Evolutionary conservation across 1,140 invertebrate species (phyloP).

Genomic region (Hermatobates lingyangjiaoensis): DNA sequence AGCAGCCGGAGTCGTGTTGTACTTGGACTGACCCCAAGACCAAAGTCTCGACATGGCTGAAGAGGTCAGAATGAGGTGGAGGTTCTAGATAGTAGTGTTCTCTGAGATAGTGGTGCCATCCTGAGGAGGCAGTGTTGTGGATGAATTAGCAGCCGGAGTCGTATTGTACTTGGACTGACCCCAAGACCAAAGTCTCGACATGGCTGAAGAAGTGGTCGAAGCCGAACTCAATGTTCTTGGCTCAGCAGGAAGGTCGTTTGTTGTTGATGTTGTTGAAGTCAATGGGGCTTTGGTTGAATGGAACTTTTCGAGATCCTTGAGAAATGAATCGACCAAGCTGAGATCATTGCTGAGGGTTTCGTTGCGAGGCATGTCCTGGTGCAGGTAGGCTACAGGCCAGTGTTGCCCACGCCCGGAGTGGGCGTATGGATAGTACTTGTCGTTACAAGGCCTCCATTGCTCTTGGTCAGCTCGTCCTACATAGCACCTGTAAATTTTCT

Average conservation of each 20-base stretch:
- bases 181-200: no score
- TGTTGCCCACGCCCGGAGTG: slow-evolving; percentile 26
- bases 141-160: no score
- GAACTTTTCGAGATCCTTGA: slow-evolving; percentile 4
- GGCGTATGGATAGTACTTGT: slow-evolving; percentile 45
- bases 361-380: slow-evolving; percentile 38
- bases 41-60: no score
- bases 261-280: not conserved
- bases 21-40: no score
- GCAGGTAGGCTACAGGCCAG: slow-evolving; percentile 46
- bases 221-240: not conserved
- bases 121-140: no score
- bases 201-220: not conserved
- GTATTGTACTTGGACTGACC: no score
- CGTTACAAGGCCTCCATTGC: slow-evolving; percentile 66
- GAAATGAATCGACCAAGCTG: slow-evolving; percentile 11
- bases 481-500: slow-evolving; percentile 54
- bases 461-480: slow-evolving; percentile 43
- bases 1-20: no score
- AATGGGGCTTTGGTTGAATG: not conserved
- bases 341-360: slow-evolving; percentile 16
- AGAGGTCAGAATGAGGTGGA: no score
- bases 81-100: no score
- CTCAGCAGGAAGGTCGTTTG: not conserved
- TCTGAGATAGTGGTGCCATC: no score